Conservation (phyloP, 2,113 vertebrate species). For the Oncorhynchus clarkii region DNA sequence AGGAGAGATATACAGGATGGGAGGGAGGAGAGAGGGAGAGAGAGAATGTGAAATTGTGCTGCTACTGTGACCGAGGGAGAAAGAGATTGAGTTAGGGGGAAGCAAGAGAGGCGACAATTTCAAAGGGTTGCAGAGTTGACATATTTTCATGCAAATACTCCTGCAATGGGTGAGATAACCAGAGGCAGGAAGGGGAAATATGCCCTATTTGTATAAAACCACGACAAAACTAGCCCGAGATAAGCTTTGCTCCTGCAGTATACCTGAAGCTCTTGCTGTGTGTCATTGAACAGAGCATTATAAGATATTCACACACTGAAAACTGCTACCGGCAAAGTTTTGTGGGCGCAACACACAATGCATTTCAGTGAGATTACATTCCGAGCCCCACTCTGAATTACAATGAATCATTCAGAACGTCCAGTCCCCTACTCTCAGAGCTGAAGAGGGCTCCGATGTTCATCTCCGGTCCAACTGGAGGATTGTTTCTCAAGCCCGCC, state of each 20-base stretch:
- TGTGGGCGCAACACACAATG: background rate
- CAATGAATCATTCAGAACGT: constrained; percentile 15
- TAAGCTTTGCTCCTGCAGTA: background rate
- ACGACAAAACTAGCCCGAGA: background rate
- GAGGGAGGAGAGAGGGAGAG: background rate
- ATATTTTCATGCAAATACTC: constrained; percentile 8
- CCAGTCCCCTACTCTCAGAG: constrained; percentile 10
- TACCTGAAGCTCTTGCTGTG: background rate
- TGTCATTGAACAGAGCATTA: background rate
- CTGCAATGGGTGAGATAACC: constrained; percentile 6
- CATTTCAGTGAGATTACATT: constrained; percentile 5
- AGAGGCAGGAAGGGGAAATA: background rate
- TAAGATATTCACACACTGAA: background rate
- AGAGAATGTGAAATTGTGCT: background rate
- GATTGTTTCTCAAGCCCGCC: background rate
- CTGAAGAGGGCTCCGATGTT: background rate
- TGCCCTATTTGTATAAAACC: background rate
- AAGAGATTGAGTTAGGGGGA: background rate
- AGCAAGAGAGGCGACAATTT: background rate
- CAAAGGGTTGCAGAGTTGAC: background rate
- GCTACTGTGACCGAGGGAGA: too few relatives aligned
- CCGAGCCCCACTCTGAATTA: constrained; percentile 5
- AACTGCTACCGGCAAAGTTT: background rate
- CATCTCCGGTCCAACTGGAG: background rate
- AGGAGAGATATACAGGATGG: background rate